Percentiles rank a stretch among this genome's conserved stretches.
Evolutionary conservation across 2,113 vertebrate species (phyloP).

Genomic region (Neodon shergylaensis): DNA sequence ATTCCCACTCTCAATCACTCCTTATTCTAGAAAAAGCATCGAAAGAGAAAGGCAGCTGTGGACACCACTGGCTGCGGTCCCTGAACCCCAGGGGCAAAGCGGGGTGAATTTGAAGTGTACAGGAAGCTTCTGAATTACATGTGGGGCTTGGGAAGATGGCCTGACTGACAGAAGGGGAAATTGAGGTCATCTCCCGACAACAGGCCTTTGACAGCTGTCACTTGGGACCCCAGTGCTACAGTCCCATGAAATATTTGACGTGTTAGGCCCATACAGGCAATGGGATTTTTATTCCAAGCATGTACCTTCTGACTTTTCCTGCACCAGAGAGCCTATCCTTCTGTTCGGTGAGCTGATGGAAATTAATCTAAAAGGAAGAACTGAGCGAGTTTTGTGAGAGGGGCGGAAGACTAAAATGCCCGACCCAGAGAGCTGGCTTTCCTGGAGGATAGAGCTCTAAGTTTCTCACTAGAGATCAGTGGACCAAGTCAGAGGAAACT

Average conservation of each 20-base stretch:
- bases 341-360: background rate
- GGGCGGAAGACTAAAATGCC: background rate
- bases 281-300: conserved; percentile 24
- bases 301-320: conserved; percentile 19
- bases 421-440: background rate
- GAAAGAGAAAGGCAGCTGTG: conserved; percentile 73
- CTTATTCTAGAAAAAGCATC: conserved; percentile 81
- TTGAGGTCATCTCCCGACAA: conserved; percentile 68
- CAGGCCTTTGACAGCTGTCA: conserved; percentile 43
- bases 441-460: background rate
- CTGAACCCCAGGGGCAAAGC: conserved; percentile 26
- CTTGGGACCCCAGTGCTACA: background rate
- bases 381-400: background rate
- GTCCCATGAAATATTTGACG: background rate
- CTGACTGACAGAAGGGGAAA: conserved; percentile 74
- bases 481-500: background rate
- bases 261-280: background rate
- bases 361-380: conserved; percentile 46
- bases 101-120: conserved; percentile 45
- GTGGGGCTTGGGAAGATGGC: conserved; percentile 54
- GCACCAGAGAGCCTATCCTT: background rate
- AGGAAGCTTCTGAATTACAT: conserved; percentile 59
- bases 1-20: conserved; percentile 84
- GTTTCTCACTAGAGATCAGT: background rate
- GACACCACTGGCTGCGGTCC: conserved; percentile 53